Base-by-base conservation (phyloP, 1,140 invertebrate genomes). In the Cyrtorhinus lividipennis region DNA sequence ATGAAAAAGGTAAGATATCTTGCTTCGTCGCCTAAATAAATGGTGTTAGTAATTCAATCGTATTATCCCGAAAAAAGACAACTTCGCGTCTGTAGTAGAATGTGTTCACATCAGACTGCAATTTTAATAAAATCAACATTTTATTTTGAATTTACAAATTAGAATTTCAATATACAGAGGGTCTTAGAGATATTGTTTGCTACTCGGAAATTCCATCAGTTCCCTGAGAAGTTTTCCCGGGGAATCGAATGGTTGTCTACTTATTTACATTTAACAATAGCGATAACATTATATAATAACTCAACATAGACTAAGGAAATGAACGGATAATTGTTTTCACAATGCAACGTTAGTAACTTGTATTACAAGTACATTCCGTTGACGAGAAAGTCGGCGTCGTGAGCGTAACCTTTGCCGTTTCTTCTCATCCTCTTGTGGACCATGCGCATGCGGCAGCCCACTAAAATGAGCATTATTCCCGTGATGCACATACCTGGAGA, bases 351-450 rank as follows among this genome's bases (percentile, higher is more conserved):
- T 38, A 38, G 30, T 38, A 38, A 15, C 15, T 38, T 13, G 20
- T 53, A 53, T 65, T 85, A 95, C 69, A 96, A 83, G 76, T 97
- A 96, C 92, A 97, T 95, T 70, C 93, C 94, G 76, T 97, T 96
- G 65, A 97, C 92, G 63, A 97, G 80, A 76, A 94, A 97, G 78
- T 96, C 94, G 1, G 92, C 90, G 75, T 97, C 93, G 73, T 95
- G 91, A 1, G 90, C 88, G 69, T 89, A 90, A n/a, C 86, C 80
- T 72, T 92, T 85, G 15, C 89, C 85, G 66, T 86, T 78, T 61
- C 88, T 80, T 64, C 86, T 77, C 67, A 88, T 78, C 67, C 84
- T 79, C 65, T 83, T 78, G 2, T 84, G 80, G 57, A 92, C 84
- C 65, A 84, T 81, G 64, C 83, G 75, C 68, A 92, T 77, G 30